Percentiles rank a stretch among this genome's conserved stretches.
These are phyloP conservation scores for Hofmannophila pseudospretella DNA, from an alignment of 2,888 invertebrate genomes.

Conservation along the genomic window DNA sequence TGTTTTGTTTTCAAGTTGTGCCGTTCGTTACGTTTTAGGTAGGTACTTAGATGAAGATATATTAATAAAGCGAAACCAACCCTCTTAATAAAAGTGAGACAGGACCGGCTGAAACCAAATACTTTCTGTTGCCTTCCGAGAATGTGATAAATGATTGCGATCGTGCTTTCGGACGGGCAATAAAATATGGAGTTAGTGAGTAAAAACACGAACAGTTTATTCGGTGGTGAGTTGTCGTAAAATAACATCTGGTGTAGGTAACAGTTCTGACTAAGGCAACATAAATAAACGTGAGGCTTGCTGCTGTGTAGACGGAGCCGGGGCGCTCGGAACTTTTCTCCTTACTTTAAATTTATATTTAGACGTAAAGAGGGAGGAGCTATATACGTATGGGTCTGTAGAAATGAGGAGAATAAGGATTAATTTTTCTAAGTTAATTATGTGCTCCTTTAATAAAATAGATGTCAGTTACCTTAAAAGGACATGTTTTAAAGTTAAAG, in stretches of 20 bases:
- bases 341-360: slow-evolving; percentile 18
- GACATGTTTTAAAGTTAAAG: too few species aligned
- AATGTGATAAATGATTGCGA: slow-evolving; percentile 14
- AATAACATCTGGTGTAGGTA: slow-evolving; percentile 73
- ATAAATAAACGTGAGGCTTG: slow-evolving; percentile 67
- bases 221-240: slow-evolving; percentile 62
- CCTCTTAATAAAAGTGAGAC: slow-evolving; percentile 11
- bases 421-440: too few species aligned
- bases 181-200: slow-evolving; percentile 14
- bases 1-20: background rate
- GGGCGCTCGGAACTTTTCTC: slow-evolving; percentile 24
- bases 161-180: slow-evolving; percentile 12
- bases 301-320: slow-evolving; percentile 23
- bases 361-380: slow-evolving; percentile 12
- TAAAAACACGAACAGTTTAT: slow-evolving; percentile 51
- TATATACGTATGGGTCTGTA: too few species aligned
- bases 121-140: slow-evolving; percentile 11
- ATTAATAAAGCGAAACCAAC: background rate
- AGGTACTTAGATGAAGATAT: background rate
- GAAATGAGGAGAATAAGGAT: too few species aligned
- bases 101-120: slow-evolving; percentile 12
- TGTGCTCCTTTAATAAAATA: too few species aligned
- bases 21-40: background rate
- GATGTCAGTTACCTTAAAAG: too few species aligned
- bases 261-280: slow-evolving; percentile 68